These are phyloP conservation scores for Petaurus breviceps DNA, from an alignment of 2,113 vertebrate genomes.

Conservation along the genomic window DNA sequence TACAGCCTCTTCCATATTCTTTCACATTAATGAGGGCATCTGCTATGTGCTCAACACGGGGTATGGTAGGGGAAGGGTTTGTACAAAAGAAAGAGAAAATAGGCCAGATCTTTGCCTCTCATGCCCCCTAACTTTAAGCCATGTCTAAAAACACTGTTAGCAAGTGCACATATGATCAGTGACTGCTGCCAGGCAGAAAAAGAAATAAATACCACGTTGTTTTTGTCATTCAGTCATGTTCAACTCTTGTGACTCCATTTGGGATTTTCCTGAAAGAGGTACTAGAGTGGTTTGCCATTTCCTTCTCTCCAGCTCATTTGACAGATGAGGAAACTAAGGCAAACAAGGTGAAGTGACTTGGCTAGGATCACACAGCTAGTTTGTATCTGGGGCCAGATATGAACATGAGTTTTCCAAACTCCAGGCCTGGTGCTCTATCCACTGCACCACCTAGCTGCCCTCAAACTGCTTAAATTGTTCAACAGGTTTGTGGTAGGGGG, in stretches of 20 bases:
- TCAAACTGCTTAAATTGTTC: background rate
- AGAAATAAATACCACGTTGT: background rate
- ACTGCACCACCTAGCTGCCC: too few species aligned
- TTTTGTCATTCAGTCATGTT: too few species aligned
- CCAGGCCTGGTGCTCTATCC: too few species aligned
- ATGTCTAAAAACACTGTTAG: background rate
- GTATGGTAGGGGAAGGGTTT: background rate
- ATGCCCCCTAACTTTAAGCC: background rate
- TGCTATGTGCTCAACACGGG: background rate
- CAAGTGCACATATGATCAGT: background rate
- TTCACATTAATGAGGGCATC: background rate
- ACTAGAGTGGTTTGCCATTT: background rate
- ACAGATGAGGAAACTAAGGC: background rate
- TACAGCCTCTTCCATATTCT: background rate
- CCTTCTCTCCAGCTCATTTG: background rate
- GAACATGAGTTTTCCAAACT: too few species aligned
- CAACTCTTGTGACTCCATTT: too few species aligned
- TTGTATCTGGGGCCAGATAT: too few species aligned
- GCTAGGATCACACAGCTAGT: too few species aligned
- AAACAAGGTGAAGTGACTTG: too few species aligned
- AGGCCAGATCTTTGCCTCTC: background rate
- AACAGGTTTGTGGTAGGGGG: background rate
- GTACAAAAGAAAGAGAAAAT: background rate
- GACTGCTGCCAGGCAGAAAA: background rate
- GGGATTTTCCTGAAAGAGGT: too few species aligned